Evolutionary conservation across 2,888 invertebrate genomes (phyloP).

Genomic region (Conus canariensis): DNA sequence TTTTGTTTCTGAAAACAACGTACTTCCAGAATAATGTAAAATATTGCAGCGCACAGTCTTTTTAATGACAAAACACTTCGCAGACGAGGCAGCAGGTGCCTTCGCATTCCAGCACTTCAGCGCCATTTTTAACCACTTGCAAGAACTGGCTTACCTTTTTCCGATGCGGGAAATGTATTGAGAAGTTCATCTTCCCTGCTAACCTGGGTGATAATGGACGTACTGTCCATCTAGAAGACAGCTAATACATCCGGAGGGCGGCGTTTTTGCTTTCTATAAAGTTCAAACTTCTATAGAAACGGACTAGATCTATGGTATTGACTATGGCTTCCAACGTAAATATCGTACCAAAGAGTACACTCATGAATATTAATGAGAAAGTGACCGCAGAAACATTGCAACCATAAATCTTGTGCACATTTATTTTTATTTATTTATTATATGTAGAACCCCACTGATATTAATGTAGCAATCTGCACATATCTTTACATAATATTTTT

Average conservation of each 20-base stretch:
- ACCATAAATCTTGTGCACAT: not conserved
- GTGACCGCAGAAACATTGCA: conserved; percentile 51
- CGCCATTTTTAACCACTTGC: conserved; percentile 68
- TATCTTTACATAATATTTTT: not conserved
- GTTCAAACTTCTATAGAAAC: conserved; percentile 50
- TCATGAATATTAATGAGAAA: conserved; percentile 71
- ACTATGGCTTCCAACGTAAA: conserved; percentile 60
- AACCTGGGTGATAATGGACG: conserved; percentile 99
- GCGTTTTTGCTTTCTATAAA: conserved; percentile 53
- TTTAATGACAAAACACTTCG: not conserved
- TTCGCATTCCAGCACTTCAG: conserved; percentile 49
- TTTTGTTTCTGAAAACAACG: not conserved
- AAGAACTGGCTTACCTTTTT: conserved; percentile 90
- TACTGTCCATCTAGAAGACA: conserved; percentile 87
- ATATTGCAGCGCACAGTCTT: not conserved
- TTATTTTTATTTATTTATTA: not conserved
- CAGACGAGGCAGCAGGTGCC: conserved; percentile 36
- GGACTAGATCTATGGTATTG: conserved; percentile 48
- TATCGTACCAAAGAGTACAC: conserved; percentile 58
- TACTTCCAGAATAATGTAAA: not conserved
- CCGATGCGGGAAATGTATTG: conserved; percentile 90
- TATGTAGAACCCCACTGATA: too few species aligned
- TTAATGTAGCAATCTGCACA: not conserved
- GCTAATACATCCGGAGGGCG: conserved; percentile 57
- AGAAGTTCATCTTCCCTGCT: conserved; percentile 97